These are phyloP conservation scores for Polydrusus pterygomalis DNA, from an alignment of 2,888 invertebrate genomes.

Conservation along the genomic window DNA sequence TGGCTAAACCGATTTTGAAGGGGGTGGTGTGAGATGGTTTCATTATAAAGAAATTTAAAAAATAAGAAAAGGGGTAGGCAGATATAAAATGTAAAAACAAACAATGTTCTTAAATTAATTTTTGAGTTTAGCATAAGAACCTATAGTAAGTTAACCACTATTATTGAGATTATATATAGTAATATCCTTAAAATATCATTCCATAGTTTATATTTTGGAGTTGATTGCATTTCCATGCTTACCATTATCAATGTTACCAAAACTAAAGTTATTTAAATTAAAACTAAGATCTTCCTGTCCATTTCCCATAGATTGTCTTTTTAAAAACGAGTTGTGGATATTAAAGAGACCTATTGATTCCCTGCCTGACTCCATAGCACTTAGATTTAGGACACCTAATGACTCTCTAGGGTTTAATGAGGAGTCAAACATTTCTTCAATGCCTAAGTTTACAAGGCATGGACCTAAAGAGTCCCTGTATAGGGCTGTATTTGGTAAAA, in stretches of 20 bases:
- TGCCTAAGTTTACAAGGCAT: constrained; percentile 13
- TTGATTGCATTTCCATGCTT: background rate
- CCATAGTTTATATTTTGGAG: no score
- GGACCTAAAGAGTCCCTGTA: constrained; percentile 30
- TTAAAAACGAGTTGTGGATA: constrained; percentile 44
- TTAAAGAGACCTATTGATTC: constrained; percentile 58
- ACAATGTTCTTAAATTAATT: no score
- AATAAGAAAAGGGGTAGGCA: no score
- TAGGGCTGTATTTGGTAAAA: constrained; percentile 31
- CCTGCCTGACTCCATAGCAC: constrained; percentile 47
- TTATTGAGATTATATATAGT: no score
- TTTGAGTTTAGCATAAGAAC: no score
- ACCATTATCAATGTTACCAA: constrained; percentile 11
- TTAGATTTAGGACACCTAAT: constrained; percentile 49
- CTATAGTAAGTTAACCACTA: no score
- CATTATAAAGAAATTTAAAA: no score
- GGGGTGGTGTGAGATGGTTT: no score
- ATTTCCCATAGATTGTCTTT: constrained; percentile 3
- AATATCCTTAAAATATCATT: no score
- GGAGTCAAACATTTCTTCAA: constrained; percentile 7
- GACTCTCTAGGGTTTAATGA: constrained; percentile 41
- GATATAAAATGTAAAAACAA: no score
- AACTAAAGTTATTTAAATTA: constrained; percentile 6
- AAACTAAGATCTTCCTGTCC: background rate
- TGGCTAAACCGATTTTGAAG: no score